Base-by-base conservation (phyloP, 2,888 invertebrate species). In the Phortica okadai region DNA sequence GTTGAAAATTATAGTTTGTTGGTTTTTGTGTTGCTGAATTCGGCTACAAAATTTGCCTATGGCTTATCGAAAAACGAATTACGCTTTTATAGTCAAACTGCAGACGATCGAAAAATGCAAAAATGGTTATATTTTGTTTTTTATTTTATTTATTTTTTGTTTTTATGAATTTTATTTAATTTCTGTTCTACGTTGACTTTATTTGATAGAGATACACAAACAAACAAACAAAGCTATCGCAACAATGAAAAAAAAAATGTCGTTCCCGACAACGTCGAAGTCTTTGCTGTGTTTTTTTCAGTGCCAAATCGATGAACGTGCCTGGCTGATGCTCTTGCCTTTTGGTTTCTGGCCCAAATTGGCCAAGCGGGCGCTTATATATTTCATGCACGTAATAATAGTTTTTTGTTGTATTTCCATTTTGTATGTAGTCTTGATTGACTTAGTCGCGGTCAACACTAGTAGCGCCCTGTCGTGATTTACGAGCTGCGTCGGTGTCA, bases 1-100 rank as follows among this genome's bases (percentile, higher is more conserved):
- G 78, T 84, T 90, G 82, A 88, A 90, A 89, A 90, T 90, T 78
- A 84, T 90, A 82, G 66, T 81, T 74, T 70, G 14, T 73, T 72
- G 76, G 72, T 77, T 79, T 79, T 80, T 64, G 75, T 73, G 81
- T 72, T 72, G 77, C 77, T 77, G 67, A 75, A 76, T 79, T 62
- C 78, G 83, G 83, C 83, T 82, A 79, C 74, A 83, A 76, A 81
- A 78, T 78, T 84, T 76, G 85, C 89, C 88, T 88, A 88, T 81
- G 79, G 59, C 58, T 77, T 54, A 62, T 44, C 54, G 10, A 25
- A 42, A 66, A 16, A n/a, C 58, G 74, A 16, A 44, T 73, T 74
- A 79, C 81, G 74, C 83, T 90, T 89, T 88, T 89, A 89, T 90
- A 89, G 82, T 64, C 33, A n/a, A 66, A 62, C 69, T 45, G 73